Base-by-base conservation (phyloP, 2,888 invertebrate genomes). In the Ecliptopera silaceata region DNA sequence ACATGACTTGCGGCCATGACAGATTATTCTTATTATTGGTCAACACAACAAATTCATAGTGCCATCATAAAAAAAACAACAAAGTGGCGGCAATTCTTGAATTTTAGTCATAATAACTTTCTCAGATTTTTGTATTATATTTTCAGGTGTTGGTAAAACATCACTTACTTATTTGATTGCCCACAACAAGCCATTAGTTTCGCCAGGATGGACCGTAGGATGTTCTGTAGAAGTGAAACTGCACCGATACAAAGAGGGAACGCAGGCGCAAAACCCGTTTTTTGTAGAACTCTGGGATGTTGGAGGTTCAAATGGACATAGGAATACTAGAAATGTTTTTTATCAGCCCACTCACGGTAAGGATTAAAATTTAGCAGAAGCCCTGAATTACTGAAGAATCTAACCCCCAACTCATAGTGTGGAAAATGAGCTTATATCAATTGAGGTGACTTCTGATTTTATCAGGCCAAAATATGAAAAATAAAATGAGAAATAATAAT, bases 281-380 rank as follows among this genome's bases (percentile, higher is more conserved):
- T 98, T 98, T 81, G 93, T 99, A 18, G 99, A 99, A 88, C 92
- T 99, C 29, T 99, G 99, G 96, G 99, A 99, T 81, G 94, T 99
- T 50, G 99, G 99, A 4, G 99, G 99, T 0, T 98, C 97, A 64
- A 94, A 96, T 64, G 96, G 95, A 71, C 99, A 99, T 80, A 94
- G 96, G 76, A 98, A 97, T 81, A 96, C 97, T n/a, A 93, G 99
- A 74, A 94, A 95, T 61, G 97, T 99, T 1, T 99, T 99, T 86
- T 99, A 99, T 85, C 95, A 96, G 75, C 96, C 97, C 26, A 96
- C 97, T 56, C 96, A 99, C 91, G 99, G 99, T 92, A 88, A 54
- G 69, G 8, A 12, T 34, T n/a, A 1, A 12, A 13, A 6, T 5
- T 12, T 4, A 12, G 15, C 15, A 5, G 6, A 22, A 6, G 22